phyloP scores from a whole-genome alignment of 2,113 vertebrate genomes.

The Phalacrocorax aristotelis region DNA sequence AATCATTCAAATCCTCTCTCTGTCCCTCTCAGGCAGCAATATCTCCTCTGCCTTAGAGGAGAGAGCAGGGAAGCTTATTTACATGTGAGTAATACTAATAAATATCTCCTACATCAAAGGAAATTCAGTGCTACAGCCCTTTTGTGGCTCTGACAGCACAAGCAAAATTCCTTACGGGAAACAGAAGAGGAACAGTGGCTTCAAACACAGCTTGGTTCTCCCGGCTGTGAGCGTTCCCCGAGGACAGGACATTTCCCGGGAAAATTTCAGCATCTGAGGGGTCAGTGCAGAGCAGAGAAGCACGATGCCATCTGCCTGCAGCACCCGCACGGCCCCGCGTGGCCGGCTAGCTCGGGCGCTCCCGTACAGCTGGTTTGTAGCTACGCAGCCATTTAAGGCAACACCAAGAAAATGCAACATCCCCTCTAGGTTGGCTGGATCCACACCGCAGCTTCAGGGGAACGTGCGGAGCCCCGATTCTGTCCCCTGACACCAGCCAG shows the following conservation, averaged over 20 bases:
- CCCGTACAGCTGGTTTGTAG: neutral
- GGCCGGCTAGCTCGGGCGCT: accelerated
- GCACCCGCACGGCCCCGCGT: neutral
- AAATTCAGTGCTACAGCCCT: neutral
- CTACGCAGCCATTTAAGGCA: neutral
- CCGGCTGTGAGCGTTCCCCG: accelerated
- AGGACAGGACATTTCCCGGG: accelerated
- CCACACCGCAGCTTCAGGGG: neutral
- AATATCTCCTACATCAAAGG: neutral
- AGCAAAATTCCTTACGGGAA: neutral
- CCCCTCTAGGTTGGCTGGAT: accelerated
- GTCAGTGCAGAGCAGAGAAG: neutral
- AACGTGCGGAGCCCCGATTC: neutral
- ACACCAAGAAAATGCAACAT: neutral
- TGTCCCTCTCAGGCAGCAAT: neutral
- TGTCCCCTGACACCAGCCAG: neutral
- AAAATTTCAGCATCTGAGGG: neutral
- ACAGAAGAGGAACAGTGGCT: neutral
- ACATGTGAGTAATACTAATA: neutral
- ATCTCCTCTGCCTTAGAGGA: neutral
- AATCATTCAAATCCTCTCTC: neutral
- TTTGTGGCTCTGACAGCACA: neutral
- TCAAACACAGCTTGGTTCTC: accelerated
- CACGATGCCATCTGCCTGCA: accelerated
- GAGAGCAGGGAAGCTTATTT: neutral